Base-by-base conservation (phyloP, 1,140 invertebrate species). In the Micrasema minimum region DNA sequence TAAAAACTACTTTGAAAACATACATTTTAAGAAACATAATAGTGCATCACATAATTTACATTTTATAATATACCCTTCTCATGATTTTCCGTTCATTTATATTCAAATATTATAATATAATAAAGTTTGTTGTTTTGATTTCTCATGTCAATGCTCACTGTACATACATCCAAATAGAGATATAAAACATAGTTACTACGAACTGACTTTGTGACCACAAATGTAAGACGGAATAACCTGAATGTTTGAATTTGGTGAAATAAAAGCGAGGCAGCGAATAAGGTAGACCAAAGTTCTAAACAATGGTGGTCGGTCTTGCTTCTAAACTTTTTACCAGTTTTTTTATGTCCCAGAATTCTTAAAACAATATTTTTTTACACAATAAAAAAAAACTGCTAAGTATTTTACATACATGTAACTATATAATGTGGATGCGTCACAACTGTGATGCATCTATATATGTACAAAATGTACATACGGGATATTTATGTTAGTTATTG, bases 231-330 rank as follows among this genome's bases (percentile, higher is more conserved):
- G 14, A 18, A 16, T 41, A 22, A 43, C 55, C 18, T 38, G 16
- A 59, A 38, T 41, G 55, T 59, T 59, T 10, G 55, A 59, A 59
- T 59, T 59, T 41, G 37, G 55, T 43, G 37, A 59, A 59, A 59
- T 59, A 59, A 59, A 59, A 59, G 55, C 55, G 5, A 41, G 18
- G 55, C 55, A 23, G 18, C n/a, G 37, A 41, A 38, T 59, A 64
- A 46, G 12, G 31, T 20, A 14, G 59, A 64, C 9, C 18, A 64
- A n/a, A 64, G 43, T 64, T 64, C 46, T 22, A 4, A 23, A 64
- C 59, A 64, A 64, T 64, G 43, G 59, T 20, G 59, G 59, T 64
- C 22, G 59, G 59, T 46, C 59, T 45, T 31, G 59, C 22, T 16
- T 26, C 41, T 26, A 64, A 64, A 64, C 59, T 64, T 64, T 46